Conservation (phyloP, 2,113 vertebrate genomes). For the Scomber scombrus region DNA sequence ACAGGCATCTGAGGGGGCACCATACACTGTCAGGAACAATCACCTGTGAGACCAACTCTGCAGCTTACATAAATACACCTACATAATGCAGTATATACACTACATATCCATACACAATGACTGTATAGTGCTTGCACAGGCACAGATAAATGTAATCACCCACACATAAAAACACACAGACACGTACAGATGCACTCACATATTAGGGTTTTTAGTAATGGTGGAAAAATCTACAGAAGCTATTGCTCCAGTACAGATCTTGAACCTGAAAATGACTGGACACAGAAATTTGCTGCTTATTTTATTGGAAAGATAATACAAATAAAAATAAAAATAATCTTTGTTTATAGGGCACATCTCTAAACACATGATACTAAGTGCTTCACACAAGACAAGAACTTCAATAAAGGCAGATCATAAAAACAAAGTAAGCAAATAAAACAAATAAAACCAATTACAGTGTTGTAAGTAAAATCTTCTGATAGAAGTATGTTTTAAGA, state of each 20-base stretch:
- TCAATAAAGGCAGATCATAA: no score
- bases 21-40: conserved; percentile 50
- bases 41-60: conserved; percentile 17
- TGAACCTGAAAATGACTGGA: no score
- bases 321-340: no score
- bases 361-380: no score
- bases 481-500: no score
- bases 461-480: no score
- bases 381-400: no score
- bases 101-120: neutral
- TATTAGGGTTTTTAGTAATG: neutral
- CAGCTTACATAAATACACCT: conserved; percentile 3
- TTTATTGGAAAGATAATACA: no score
- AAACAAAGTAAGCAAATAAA: no score
- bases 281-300: no score
- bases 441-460: no score
- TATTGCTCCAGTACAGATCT: neutral
- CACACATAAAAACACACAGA: conserved; percentile 1
- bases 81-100: neutral
- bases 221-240: conserved; percentile 26
- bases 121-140: neutral
- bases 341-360: no score
- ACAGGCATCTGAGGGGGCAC: conserved; percentile 55
- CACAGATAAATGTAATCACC: neutral
- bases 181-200: neutral